phyloP scores from a whole-genome alignment of 1,140 invertebrate species.

The Ectropis grisescens region DNA sequence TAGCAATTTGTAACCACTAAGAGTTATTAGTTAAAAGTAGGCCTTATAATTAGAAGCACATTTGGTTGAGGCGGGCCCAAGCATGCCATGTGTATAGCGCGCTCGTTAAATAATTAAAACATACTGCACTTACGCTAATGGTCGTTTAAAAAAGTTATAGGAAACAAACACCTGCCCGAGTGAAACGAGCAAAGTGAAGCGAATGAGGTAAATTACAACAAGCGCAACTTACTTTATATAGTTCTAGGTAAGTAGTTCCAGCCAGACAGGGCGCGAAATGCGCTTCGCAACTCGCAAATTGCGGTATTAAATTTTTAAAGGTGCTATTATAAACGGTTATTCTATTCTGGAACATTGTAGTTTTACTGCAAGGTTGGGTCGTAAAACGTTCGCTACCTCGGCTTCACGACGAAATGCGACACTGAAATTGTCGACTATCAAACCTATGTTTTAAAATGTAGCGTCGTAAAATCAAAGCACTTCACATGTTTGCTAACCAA shows the following conservation, averaged over 20 bases:
- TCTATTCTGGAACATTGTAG: conserved; percentile 28
- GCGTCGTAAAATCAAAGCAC: no score
- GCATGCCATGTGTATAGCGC: no score
- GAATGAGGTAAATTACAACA: no score
- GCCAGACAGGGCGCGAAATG: no score
- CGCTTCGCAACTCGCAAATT: no score
- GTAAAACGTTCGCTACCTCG: conserved; percentile 31
- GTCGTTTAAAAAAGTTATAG: conserved; percentile 14
- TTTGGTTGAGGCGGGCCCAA: conserved; percentile 29
- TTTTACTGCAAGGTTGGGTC: conserved; percentile 28
- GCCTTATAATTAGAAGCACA: conserved; percentile 48
- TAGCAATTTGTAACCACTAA: conserved; percentile 14
- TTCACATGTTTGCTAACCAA: no score
- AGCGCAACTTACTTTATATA: no score
- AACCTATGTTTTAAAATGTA: no score
- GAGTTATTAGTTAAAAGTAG: conserved; percentile 42
- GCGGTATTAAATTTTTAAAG: conserved; percentile 50
- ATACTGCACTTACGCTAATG: conserved; percentile 19
- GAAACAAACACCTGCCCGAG: conserved; percentile 17
- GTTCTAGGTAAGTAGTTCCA: no score
- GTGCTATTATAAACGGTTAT: conserved; percentile 37
- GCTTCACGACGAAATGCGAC: no score
- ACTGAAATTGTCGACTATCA: no score
- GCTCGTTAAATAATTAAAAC: conserved; percentile 47
- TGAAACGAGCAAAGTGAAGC: no score